Conservation (phyloP, 2,888 invertebrate species). For the Amaurobius ferox region DNA sequence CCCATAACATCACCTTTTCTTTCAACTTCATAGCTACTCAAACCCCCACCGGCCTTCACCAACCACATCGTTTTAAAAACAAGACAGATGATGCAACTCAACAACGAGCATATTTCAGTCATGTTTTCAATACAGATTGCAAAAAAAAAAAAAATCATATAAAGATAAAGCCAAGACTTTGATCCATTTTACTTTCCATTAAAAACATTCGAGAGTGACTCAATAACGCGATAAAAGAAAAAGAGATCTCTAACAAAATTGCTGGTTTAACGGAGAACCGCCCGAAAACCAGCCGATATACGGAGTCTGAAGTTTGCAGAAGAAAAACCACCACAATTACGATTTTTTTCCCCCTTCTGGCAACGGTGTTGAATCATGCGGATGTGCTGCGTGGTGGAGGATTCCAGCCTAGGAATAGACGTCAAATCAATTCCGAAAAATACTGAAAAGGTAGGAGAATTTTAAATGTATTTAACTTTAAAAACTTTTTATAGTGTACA, state of each 20-base stretch:
- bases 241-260: constrained; percentile 23
- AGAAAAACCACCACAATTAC: neutral
- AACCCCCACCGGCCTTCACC: too few species aligned
- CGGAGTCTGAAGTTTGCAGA: neutral
- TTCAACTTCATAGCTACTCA: too few species aligned
- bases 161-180: neutral
- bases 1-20: too few species aligned
- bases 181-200: neutral
- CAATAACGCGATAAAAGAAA: neutral
- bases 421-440: neutral
- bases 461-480: too few species aligned
- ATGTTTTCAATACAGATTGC: neutral
- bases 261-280: too few species aligned
- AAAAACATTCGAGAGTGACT: neutral
- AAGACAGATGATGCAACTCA: neutral
- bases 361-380: constrained; percentile 22
- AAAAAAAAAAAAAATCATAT: neutral
- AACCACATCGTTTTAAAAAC: too few species aligned
- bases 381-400: constrained; percentile 24
- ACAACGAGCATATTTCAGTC: neutral
- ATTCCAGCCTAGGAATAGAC: neutral
- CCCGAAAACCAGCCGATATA: too few species aligned
- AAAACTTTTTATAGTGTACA: too few species aligned
- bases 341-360: neutral
- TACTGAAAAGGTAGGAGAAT: constrained; percentile 29